Evolutionary conservation across 2,888 invertebrate species (phyloP), one percentile per base, ranked within the genome.

Genomic region (Ochropleura plecta): DNA sequence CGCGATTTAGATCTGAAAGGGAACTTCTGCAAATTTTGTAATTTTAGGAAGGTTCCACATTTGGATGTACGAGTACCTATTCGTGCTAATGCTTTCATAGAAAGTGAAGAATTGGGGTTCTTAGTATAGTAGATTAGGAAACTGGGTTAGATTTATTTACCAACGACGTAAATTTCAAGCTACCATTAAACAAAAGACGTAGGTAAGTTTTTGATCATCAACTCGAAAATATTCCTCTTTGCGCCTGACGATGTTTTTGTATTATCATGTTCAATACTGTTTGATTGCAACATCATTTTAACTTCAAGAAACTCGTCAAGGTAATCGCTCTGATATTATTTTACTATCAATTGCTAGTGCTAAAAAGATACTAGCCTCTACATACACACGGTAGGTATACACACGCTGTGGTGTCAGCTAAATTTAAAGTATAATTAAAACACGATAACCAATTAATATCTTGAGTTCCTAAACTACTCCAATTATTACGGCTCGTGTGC

Each of bases 1-100:
- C 66, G 60, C 42, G 73, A 86, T 76, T 78, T 68, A 30, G 71
- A 78, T 74, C 78, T 73, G 30, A 74, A 72, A 76, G 68, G 71
- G 51, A 74, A 68, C 42, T 66, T 75, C 60, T 69, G 55, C n/a
- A 69, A 59, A 76, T 72, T 76, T 80, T 63, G 48, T 69, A 75
- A 73, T 65, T 65, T 57, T 30, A 70, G 8, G 60, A 10, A 63
- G 67, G 10, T 53, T 68, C 59, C 44, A 64, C 59, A 68, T 42
- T 72, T 30, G 30, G 6, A 44, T 7, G 30, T 59, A 59, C 57
- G 12, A 62, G 44, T 60, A n/a, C n/a, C n/a, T n/a, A 9, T 48
- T 18, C n/a, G 30, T 14, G 1, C 14, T 40, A 18, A 40, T 67
- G 7, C 0, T 55, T 49, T 16, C 16, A 10, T 18, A 5, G 1